These are phyloP conservation scores for Branchipolynoe longqiensis DNA, from an alignment of 2,888 invertebrate species.

Conservation along the genomic window DNA sequence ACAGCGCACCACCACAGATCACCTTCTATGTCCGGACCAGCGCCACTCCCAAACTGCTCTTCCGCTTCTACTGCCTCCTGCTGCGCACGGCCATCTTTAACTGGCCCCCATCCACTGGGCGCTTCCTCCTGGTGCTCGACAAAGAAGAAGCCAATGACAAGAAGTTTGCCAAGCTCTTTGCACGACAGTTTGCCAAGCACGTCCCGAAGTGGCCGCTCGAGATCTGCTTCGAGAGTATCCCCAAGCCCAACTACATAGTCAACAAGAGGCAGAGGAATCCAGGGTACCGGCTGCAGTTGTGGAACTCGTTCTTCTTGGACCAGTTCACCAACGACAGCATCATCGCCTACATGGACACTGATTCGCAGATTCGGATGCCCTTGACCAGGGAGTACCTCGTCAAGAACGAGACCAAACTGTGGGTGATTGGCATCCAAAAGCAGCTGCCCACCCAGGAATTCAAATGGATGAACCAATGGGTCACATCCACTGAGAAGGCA, in stretches of 20 bases:
- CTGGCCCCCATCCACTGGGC: background rate
- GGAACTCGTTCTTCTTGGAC: background rate
- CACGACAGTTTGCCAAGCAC: background rate
- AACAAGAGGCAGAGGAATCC: background rate
- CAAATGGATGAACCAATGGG: background rate
- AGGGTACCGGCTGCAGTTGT: background rate
- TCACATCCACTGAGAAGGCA: background rate
- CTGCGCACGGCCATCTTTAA: too few species aligned
- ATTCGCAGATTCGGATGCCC: background rate
- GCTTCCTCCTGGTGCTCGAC: background rate
- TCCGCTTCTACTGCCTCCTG: too few species aligned
- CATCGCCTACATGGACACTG: constrained; percentile 6
- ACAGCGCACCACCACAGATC: too few species aligned
- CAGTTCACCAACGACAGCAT: background rate
- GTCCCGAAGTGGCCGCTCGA: background rate
- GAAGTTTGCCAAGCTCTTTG: background rate
- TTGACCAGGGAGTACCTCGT: background rate
- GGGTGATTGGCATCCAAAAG: background rate
- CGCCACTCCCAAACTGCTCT: too few species aligned
- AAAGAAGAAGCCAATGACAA: background rate
- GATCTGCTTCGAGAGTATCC: background rate
- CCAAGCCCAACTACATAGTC: background rate
- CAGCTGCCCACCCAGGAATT: background rate
- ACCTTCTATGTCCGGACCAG: too few species aligned
- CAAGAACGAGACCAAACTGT: background rate